Base-by-base conservation (phyloP, 2,888 invertebrate species). In the Eupithecia subfuscata region DNA sequence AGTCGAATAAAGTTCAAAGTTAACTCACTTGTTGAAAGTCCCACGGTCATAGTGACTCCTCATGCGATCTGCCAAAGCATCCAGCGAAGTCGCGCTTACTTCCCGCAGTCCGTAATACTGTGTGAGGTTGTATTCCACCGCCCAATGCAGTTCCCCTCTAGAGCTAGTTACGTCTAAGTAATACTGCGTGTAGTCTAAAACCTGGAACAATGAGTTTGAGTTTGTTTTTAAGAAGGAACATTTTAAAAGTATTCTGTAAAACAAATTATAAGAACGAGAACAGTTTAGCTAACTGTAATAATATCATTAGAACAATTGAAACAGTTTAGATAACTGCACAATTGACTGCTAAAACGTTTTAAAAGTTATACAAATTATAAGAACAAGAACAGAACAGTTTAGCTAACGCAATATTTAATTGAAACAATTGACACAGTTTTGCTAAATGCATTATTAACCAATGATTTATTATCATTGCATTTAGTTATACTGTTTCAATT, bases 121-220 rank as follows among this genome's bases (percentile, higher is more conserved):
- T 69, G 97, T 97, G 82, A 98, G 95, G 88, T 98, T 97, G 93
- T 98, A 98, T 88, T 98, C 98, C 70, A 97, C 95, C 72, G 95
- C 92, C 98, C 98, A 98, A 84, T 97, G 96, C 22, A 97, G 96
- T 78, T 96, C 96, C n/a, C 96, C 96, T 79, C 96, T 92, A 68
- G 96, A 96, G 84, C 95, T 96, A 60, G 96, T 95, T 86, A 98
- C 95, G 92, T 98, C 98, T 93, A 98, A 95, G 92, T 97, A 98
- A 94, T 97, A 98, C 95, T 98, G 98, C 48, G 97, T 97, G 93
- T 98, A 98, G 94, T 98, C 98, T 90, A 98, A 95, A 78, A 98
- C 97, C 97, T 97, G 93, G 4, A 82, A 81, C 75, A 69, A 82
- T 69, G 74, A n/a, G 3, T 6, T 43, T 43, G 18, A 22, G 1